A percentile compares a stretch with the other conserved stretches of the same genome.
Evolutionary conservation across 2,888 invertebrate species (phyloP).

Genomic region (Chelonus formosanus): DNA sequence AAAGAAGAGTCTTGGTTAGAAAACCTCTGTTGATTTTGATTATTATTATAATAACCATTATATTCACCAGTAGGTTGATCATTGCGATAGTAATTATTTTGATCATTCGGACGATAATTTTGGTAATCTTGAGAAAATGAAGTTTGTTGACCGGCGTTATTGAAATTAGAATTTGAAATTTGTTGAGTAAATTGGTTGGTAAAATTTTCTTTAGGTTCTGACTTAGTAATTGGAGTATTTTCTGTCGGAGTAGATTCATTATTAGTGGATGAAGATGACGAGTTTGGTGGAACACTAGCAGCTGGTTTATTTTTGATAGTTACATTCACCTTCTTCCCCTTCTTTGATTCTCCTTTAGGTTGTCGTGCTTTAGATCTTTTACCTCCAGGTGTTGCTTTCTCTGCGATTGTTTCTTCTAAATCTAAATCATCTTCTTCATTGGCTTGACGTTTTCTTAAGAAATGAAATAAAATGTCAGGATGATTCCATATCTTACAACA

Average conservation of each 20-base stretch:
- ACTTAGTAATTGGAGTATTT: constrained; percentile 37
- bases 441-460: constrained; percentile 82
- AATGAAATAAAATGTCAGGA: constrained; percentile 90
- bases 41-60: constrained; percentile 53
- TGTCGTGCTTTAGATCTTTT: constrained; percentile 62
- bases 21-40: constrained; percentile 55
- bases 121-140: constrained; percentile 53
- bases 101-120: constrained; percentile 55
- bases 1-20: constrained; percentile 50
- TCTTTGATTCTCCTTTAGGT: constrained; percentile 62
- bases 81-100: constrained; percentile 55
- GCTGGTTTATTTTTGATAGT: constrained; percentile 67
- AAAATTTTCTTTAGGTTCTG: constrained; percentile 47
- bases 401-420: constrained; percentile 79
- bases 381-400: constrained; percentile 58
- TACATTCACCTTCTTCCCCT: constrained; percentile 53
- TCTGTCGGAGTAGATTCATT: constrained; percentile 44
- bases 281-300: constrained; percentile 67
- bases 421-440: constrained; percentile 83
- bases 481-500: constrained; percentile 99
- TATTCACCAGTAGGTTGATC: constrained; percentile 51
- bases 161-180: constrained; percentile 49
- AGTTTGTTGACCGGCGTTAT: constrained; percentile 44
- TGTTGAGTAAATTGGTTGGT: constrained; percentile 48
- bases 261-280: constrained; percentile 50